These are phyloP conservation scores for Channallabes apus DNA, from an alignment of 2,797 vertebrate species.

Conservation along the genomic window DNA sequence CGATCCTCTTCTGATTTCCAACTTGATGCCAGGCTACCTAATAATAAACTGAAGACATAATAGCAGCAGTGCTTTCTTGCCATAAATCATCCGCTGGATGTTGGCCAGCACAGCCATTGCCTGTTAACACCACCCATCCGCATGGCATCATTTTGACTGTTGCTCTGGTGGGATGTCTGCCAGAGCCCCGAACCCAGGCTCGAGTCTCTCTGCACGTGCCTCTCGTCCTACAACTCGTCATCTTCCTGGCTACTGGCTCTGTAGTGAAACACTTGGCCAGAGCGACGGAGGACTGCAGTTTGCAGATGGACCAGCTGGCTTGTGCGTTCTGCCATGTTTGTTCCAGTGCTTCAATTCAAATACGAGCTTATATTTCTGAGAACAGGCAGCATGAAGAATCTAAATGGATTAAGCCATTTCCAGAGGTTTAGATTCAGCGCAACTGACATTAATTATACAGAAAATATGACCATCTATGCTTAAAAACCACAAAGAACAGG, in stretches of 20 bases:
- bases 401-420: conserved; percentile 19
- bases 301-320: conserved; percentile 56
- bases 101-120: conserved; percentile 25
- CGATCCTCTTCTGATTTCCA: conserved; percentile 10
- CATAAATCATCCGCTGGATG: conserved; percentile 40
- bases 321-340: conserved; percentile 54
- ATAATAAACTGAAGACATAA: conserved; percentile 36
- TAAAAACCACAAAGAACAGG: conserved; percentile 55
- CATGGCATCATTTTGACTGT: conserved; percentile 11
- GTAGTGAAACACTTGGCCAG: conserved; percentile 25
- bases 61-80: conserved; percentile 4
- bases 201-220: conserved; percentile 2
- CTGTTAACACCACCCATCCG: conserved; percentile 29
- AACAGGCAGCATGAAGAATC: conserved; percentile 37
- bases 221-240: conserved; percentile 17
- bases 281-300: conserved; percentile 56
- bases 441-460: conserved; percentile 65
- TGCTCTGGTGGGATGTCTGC: conserved; percentile 16
- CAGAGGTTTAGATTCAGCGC: conserved; percentile 31
- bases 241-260: conserved; percentile 38
- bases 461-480: conserved; percentile 63
- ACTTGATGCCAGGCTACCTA: conserved; percentile 10
- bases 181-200: not conserved
- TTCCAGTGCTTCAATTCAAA: conserved; percentile 61
- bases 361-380: conserved; percentile 29